Evolutionary conservation across 2,888 invertebrate genomes (phyloP).

Genomic region (Parnassius mnemosyne): DNA sequence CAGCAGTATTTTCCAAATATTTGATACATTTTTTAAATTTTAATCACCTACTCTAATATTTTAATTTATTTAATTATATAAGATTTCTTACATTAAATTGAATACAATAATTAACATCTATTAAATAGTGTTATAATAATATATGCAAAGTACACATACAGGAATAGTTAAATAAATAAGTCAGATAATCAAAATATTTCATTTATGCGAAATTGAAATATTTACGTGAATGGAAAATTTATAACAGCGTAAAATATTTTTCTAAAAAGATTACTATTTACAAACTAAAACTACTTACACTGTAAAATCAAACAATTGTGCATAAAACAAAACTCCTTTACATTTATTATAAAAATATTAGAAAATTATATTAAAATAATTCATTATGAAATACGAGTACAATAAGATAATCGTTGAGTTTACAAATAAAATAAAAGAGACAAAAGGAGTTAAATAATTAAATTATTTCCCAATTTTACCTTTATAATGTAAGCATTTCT

Average conservation of each 20-base stretch:
- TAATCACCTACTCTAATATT: conserved; percentile 11
- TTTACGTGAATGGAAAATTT: not conserved
- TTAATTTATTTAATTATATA: conserved; percentile 8
- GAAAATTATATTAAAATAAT: no score
- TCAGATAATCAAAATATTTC: not conserved
- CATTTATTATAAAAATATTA: not conserved
- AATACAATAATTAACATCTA: conserved; percentile 6
- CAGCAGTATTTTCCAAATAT: conserved; percentile 53
- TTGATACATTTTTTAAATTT: conserved; percentile 12
- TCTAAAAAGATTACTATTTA: conserved; percentile 13
- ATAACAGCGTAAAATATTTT: not conserved
- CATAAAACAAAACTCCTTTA: conserved; percentile 27
- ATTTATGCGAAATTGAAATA: not conserved
- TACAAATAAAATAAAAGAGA: conserved; percentile 1
- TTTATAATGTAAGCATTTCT: conserved; percentile 76
- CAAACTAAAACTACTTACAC: conserved; percentile 14
- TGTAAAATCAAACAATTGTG: conserved; percentile 25
- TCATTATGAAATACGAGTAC: no score
- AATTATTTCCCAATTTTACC: conserved; percentile 63
- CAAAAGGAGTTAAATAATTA: not conserved
- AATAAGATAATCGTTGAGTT: not conserved
- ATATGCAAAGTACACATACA: not conserved
- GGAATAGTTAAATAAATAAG: not conserved
- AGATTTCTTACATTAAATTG: conserved; percentile 1
- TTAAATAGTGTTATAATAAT: not conserved